A percentile compares a stretch with the other conserved stretches of the same genome.
These are phyloP conservation scores for Euphonia xanthogaster DNA, from an alignment of 2,797 vertebrate genomes.

Conservation along the genomic window DNA sequence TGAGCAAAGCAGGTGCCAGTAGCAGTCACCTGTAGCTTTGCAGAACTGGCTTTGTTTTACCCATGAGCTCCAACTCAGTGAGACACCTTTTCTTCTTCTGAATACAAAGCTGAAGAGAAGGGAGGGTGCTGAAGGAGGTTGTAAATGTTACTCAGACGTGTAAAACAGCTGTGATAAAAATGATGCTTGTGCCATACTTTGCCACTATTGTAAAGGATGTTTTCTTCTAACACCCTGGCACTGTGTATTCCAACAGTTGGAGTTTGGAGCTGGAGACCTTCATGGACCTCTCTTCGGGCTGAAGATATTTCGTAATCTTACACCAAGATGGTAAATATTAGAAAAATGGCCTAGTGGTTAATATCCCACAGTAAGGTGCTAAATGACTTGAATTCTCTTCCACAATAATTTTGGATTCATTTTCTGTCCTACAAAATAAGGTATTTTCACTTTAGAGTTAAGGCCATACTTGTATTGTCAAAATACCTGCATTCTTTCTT, in stretches of 20 bases:
- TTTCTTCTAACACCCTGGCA: not conserved
- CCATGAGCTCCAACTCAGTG: fast-evolving
- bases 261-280: conserved; percentile 94
- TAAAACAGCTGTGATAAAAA: not conserved
- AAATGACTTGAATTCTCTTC: not conserved
- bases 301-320: conserved; percentile 96
- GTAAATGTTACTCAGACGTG: not conserved
- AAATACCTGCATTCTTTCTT: not conserved
- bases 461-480: not conserved
- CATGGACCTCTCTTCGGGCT: conserved; percentile 92
- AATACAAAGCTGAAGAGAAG: not conserved
- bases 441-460: not conserved
- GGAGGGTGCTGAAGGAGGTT: not conserved
- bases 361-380: not conserved
- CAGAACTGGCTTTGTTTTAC: not conserved
- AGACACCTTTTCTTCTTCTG: not conserved
- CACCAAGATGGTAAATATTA: conserved; percentile 87
- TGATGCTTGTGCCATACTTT: fast-evolving
- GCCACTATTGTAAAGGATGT: not conserved
- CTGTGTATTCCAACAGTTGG: conserved; percentile 79
- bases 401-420: not conserved
- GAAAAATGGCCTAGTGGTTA: not conserved
- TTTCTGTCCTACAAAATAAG: not conserved
- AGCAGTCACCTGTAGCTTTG: not conserved
- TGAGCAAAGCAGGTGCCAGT: not conserved